Conservation (phyloP, 2,797 vertebrate genomes). For the Premnoplex brunnescens region DNA sequence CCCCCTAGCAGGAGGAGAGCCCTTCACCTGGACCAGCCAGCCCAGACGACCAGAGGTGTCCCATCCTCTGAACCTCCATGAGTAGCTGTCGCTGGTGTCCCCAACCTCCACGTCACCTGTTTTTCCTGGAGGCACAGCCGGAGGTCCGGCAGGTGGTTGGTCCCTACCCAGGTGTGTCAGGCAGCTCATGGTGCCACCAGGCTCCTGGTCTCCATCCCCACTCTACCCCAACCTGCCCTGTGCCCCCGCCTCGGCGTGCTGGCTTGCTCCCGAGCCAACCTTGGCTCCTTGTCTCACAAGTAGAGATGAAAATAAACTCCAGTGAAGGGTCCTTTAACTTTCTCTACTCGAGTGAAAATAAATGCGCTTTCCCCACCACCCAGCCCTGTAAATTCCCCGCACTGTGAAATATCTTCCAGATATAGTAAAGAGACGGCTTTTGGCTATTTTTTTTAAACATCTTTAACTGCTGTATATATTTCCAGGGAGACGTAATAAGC, state of each 20-base stretch:
- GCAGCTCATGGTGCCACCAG: background rate
- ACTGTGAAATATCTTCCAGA: constrained; percentile 70
- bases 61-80: background rate
- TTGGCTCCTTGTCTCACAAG: constrained; percentile 17
- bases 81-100: fast-evolving
- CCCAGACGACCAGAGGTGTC: background rate
- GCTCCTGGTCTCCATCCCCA: background rate
- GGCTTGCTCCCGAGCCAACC: background rate
- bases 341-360: constrained; percentile 65
- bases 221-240: background rate
- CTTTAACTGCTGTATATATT: constrained; percentile 72
- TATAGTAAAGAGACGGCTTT: constrained; percentile 68
- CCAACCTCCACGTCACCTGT: fast-evolving
- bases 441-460: constrained; percentile 65
- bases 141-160: background rate
- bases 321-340: constrained; percentile 68
- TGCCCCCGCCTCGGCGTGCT: fast-evolving
- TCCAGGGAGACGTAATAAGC: constrained; percentile 67
- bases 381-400: constrained; percentile 53
- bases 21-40: background rate
- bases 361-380: constrained; percentile 39
- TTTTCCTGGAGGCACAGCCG: background rate
- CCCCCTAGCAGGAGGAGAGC: background rate
- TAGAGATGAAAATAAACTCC: constrained; percentile 68
- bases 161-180: fast-evolving